Evolutionary conservation across 2,113 vertebrate species (phyloP).

Genomic region (Genyomyrus donnyi): DNA sequence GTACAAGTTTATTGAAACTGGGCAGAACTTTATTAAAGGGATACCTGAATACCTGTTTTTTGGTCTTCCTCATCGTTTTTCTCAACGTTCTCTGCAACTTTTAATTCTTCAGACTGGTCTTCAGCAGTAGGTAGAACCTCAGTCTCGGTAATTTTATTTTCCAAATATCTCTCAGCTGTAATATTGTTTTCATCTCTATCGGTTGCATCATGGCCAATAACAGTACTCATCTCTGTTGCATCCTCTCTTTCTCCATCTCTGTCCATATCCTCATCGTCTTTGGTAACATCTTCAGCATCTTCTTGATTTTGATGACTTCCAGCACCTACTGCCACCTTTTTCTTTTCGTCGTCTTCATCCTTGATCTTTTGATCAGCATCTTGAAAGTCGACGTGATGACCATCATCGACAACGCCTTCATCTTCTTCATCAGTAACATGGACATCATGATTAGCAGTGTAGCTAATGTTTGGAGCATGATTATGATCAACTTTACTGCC

Average conservation of each 20-base stretch:
- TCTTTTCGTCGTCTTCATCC: background rate
- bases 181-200: background rate
- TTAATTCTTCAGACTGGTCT: background rate
- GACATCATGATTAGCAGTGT: background rate
- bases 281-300: background rate
- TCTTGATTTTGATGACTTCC: background rate
- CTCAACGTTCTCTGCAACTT: background rate
- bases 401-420: background rate
- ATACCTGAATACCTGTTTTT: conserved; percentile 1
- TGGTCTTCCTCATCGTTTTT: background rate
- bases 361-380: background rate
- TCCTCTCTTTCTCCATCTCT: background rate
- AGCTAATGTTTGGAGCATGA: background rate
- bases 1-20: background rate
- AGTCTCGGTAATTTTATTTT: background rate
- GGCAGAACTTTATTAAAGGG: background rate
- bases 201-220: background rate
- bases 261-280: background rate
- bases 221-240: background rate
- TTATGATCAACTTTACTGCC: background rate
- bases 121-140: background rate
- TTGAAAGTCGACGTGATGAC: background rate
- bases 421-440: background rate
- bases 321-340: background rate
- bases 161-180: background rate